Base-by-base conservation (phyloP, 2,797 vertebrate genomes). In the Urocyon cinereoargenteus region DNA sequence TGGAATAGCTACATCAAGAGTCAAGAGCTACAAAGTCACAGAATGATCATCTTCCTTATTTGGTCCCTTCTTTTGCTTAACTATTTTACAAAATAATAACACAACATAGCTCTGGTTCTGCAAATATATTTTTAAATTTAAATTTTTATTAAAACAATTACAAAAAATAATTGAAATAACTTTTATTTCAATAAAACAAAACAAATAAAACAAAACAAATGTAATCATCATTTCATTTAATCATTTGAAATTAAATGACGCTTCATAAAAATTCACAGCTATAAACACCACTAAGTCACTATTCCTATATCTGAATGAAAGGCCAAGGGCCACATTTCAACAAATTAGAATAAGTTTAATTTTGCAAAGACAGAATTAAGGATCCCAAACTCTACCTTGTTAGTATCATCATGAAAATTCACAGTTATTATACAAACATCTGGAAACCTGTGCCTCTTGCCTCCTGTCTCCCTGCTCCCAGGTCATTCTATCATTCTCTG, bases 201-300 rank as follows among this genome's bases (percentile, higher is more conserved):
- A 78, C 26, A 89, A 40, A 34, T 91, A 94, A n/a, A n/a, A n/a
- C n/a, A 55, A 57, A 86, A 64, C 31, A 86, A 15, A 86, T 89
- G 18, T n/a, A 91, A 34, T 87, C 22, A 55, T 87, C 19, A 19
- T 61, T 92, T 45, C 31, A 81, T 57, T 82, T 62, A 95, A 93
- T 40, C 89, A 82, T 86, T n/a, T 84, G n/a, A 78, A 94, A 55
- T 57, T 34, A 95, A 97, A 84, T 62, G 15, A 45, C 75, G 2
- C 59, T 49, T 94, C n/a, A 90, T 86, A 93, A 96, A 94, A 96
- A 68, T 40, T 91, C 14, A 64, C 21, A 61, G 49, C 18, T 84
- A 75, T 11, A 92, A 92, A 68, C 77, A 45, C 59, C 14, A 78
- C 19, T 18, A 68, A 34, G 34, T 73, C 45, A 86, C 68, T 49